Percentiles rank a stretch among this genome's conserved stretches.
These are phyloP conservation scores for Drosophila jambulina DNA, from an alignment of 1,140 invertebrate species.

Conservation along the genomic window DNA sequence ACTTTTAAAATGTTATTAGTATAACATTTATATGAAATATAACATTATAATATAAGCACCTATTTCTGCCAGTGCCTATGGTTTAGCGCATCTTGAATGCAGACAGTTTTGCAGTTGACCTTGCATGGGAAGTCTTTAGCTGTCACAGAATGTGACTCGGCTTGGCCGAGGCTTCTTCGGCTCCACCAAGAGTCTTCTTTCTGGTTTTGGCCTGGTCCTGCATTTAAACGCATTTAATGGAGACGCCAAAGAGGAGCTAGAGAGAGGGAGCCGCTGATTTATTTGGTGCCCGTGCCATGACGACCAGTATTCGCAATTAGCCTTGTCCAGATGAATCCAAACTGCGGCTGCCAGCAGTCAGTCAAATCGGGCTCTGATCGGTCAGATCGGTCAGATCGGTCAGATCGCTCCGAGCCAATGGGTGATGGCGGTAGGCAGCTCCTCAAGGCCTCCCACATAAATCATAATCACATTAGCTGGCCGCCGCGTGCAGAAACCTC, in stretches of 20 bases:
- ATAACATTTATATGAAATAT: no score
- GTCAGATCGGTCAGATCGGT: constrained; percentile 1
- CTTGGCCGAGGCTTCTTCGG: constrained; percentile 18
- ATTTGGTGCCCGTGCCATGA: constrained; percentile 32
- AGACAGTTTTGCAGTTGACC: constrained; percentile 42
- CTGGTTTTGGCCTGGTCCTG: constrained; percentile 26
- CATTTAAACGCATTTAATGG: constrained; percentile 49
- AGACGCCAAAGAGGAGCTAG: constrained; percentile 1
- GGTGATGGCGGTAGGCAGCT: constrained; percentile 28
- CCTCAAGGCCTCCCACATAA: constrained; percentile 73
- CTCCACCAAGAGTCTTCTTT: constrained; percentile 18
- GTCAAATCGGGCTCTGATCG: constrained; percentile 10
- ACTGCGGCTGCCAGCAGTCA: constrained; percentile 42
- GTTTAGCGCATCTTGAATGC: constrained; percentile 32
- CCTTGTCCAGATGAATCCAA: constrained; percentile 35
- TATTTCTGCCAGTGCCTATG: constrained; percentile 4
- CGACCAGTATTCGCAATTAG: constrained; percentile 76
- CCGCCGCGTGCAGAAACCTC: constrained; percentile 45
- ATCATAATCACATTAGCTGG: constrained; percentile 78
- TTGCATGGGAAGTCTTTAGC: constrained; percentile 38
- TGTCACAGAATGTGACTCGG: constrained; percentile 41
- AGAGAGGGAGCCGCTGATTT: constrained; percentile 35
- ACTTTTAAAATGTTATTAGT: no score
- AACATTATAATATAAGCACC: no score
- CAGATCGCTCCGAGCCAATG: neutral